phyloP scores from a whole-genome alignment of 2,113 vertebrate species.

The Xenus cinereus region DNA sequence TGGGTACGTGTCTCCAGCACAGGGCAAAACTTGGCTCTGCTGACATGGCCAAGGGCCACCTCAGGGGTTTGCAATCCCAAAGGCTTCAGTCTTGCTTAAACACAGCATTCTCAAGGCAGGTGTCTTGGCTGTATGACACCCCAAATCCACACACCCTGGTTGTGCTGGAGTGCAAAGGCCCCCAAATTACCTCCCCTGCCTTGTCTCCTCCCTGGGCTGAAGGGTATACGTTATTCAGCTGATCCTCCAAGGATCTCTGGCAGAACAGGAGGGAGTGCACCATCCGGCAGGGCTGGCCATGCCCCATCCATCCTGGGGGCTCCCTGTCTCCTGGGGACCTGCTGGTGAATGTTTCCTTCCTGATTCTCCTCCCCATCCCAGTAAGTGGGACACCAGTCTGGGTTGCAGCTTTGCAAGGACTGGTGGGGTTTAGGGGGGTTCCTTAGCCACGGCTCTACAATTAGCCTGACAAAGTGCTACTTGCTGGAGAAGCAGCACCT shows the following conservation, averaged over 20 bases:
- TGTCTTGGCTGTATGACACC: neutral
- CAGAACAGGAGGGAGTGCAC: neutral
- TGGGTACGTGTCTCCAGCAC: fast-evolving
- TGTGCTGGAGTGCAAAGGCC: neutral
- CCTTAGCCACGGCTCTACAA: neutral
- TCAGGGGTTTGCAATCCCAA: neutral
- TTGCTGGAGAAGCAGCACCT: neutral
- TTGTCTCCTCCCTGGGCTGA: neutral
- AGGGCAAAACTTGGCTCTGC: neutral
- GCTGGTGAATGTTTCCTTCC: neutral
- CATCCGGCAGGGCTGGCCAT: too few relatives aligned
- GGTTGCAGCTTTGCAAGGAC: neutral
- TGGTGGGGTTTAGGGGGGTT: neutral
- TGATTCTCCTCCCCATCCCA: neutral
- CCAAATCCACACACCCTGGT: neutral
- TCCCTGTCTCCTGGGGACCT: neutral
- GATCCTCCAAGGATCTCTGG: neutral
- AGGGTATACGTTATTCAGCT: neutral
- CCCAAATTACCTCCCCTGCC: neutral
- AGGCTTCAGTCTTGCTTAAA: neutral
- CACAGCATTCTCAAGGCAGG: fast-evolving
- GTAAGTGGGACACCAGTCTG: neutral
- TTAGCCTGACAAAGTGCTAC: neutral
- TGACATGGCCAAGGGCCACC: neutral
- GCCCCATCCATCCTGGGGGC: neutral